Evolutionary conservation across 2,113 vertebrate species (phyloP), one percentile per base, ranked within the genome.

Genomic region (Grammomys surdaster): DNA sequence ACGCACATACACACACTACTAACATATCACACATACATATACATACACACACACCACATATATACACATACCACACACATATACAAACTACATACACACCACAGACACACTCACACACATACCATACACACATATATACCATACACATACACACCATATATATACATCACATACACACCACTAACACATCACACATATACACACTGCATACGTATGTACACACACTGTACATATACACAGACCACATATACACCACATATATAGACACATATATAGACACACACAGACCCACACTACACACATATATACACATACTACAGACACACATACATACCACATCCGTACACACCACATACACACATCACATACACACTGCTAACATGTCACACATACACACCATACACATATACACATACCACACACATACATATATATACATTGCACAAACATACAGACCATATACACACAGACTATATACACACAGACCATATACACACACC

Each of bases 401-500:
- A 77, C 12, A 51, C 13, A 31, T 22, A 31, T 19, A 72, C 36
- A 72, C 7, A 77, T 19, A 60, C 19, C 60, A 63, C 22, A 63
- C 22, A 60, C 58, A 40, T 40, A 60, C 11, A n/a, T 36, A 70
- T 17, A n/a, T 6, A 36, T 31, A 69, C 10, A 67, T 0, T 63
- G 19, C 28, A 69, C 36, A 69, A 12, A 67, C 26, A 67, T 9
- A 28, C 65, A 69, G 16, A 36, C 12, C 48, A 51, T 51, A 60
- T 24, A 60, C 31, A 69, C 31, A 69, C 67, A 65, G 5, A 65
- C 60, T 2, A 36, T 26, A 36, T 16, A 69, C 4, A 69, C 7
- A n/a, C 19, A 3, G 40, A 40, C 7, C 4, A 69, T 0, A n/a
- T 19, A 7, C 17, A n/a, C 46, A 77, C 14, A 48, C 2, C 6